phyloP scores from a whole-genome alignment of 1,140 invertebrate species.

The Campoletis sonorensis region DNA sequence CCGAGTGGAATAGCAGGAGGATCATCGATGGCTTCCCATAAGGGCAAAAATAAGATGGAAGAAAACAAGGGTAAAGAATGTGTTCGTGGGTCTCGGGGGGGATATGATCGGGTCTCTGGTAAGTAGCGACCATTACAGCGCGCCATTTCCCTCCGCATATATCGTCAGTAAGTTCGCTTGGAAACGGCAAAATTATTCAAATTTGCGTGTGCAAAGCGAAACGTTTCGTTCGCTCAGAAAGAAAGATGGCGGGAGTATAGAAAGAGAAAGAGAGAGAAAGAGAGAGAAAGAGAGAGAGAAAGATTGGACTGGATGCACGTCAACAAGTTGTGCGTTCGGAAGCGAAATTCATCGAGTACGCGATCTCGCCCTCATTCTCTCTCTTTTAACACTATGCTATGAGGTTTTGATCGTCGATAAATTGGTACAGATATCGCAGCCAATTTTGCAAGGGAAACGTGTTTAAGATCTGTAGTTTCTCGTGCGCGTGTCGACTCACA shows the following conservation, averaged over 20 bases:
- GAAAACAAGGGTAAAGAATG: conserved; percentile 37
- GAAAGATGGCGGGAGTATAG: background rate
- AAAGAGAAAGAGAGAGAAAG: conserved; percentile 4
- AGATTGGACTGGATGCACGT: conserved; percentile 30
- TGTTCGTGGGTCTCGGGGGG: background rate
- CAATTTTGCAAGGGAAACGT: conserved; percentile 68
- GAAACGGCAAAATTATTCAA: conserved; percentile 73
- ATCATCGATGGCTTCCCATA: conserved; percentile 26
- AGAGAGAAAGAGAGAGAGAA: conserved; percentile 6
- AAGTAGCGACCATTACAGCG: conserved; percentile 68
- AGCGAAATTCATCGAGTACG: conserved; percentile 41
- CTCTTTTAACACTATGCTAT: conserved; percentile 5
- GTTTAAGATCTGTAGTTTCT: conserved; percentile 60
- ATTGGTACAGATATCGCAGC: conserved; percentile 69
- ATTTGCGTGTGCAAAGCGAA: conserved; percentile 57
- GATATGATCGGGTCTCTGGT: conserved; percentile 46
- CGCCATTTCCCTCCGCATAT: conserved; percentile 58
- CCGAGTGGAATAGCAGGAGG: background rate
- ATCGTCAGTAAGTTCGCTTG: conserved; percentile 63
- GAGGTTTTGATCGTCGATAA: conserved; percentile 60
- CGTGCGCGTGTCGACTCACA: conserved; percentile 26
- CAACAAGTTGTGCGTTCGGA: conserved; percentile 44
- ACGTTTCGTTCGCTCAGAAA: background rate
- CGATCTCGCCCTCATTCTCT: conserved; percentile 1
- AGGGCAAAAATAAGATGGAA: background rate